Base-by-base conservation (phyloP, 2,888 invertebrate genomes). In the Megamerina dolium region DNA sequence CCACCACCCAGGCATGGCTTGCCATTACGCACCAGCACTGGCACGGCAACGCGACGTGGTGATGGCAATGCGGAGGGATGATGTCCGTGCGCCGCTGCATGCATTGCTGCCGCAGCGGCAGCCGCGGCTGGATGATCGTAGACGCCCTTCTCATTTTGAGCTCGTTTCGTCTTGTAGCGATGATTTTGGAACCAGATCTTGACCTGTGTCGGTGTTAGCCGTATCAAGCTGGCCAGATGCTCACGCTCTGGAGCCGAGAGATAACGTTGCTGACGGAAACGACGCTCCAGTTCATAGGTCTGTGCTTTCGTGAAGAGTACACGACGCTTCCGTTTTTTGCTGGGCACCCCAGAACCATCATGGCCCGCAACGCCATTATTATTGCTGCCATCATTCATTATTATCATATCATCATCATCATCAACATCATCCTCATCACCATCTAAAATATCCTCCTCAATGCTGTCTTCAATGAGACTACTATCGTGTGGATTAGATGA, bases 151-250 rank as follows among this genome's bases (percentile, higher is more conserved):
- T 97, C 97, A 63, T 91, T 92, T 45, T 92, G 87, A 0, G 96
- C 92, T n/a, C 97, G 78, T 74, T 97, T 97, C 63, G 96, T 94
- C 77, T 97, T 99, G 75, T 99, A 99, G 64, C 94, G 84, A 70
- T 97, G 97, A 72, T 96, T 96, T 71, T 96, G 96, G 75, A 97
- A 99, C 97, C 97, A 99, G 60, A 99, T 97, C 74, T 96, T 96
- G 38, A 89, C 89, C 75, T 99, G 99, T 3, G 96, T 97, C 0
- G 97, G 97, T 3, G 97, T 96, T 45, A 99, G 76, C 43, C 92
- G 80, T 52, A 99, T 97, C 59, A 94, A 78, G 51, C 89, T 89
- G 3, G 99, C 97, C 53, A 99, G 75, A 66, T 96, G 95, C 66
- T 99, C 99, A 26, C 99, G 74, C 70, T 99, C 99, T 0, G 97